Evolutionary conservation across 1,140 invertebrate species (phyloP).

Genomic region (Drosophila prosaltans): DNA sequence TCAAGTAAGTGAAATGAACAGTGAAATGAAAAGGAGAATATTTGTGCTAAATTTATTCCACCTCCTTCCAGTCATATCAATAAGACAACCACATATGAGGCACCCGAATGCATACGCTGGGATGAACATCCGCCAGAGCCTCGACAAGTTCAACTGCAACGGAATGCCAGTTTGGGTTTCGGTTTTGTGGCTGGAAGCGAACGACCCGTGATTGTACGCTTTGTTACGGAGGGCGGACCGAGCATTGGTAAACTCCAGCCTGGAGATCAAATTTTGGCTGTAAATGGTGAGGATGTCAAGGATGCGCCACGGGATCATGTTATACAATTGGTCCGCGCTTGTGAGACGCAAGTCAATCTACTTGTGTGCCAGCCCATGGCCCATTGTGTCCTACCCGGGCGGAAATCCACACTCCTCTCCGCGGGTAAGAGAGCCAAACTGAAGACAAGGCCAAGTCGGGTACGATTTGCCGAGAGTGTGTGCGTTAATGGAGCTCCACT

Average conservation of each 20-base stretch:
- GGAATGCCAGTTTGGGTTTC: constrained; percentile 92
- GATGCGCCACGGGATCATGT: constrained; percentile 93
- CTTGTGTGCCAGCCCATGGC: constrained; percentile 92
- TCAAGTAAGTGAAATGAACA: constrained; percentile 92
- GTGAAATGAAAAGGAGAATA: no score
- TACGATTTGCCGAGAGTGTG: constrained; percentile 94
- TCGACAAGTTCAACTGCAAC: constrained; percentile 88
- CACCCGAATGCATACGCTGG: constrained; percentile 85
- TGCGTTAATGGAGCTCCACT: constrained; percentile 92
- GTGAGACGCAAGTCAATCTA: constrained; percentile 89
- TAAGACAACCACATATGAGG: constrained; percentile 95
- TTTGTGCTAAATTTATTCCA: neutral
- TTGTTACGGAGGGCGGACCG: constrained; percentile 93
- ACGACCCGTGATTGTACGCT: constrained; percentile 94
- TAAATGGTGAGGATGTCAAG: constrained; percentile 95
- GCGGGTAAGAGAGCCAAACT: constrained; percentile 93
- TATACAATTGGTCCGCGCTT: constrained; percentile 93
- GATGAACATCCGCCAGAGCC: constrained; percentile 89
- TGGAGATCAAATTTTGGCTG: constrained; percentile 94
- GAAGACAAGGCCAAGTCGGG: constrained; percentile 91
- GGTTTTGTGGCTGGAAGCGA: constrained; percentile 97
- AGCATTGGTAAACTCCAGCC: constrained; percentile 94
- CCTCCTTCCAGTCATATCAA: constrained; percentile 89
- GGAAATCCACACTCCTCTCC: constrained; percentile 93
- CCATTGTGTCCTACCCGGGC: constrained; percentile 86